These are phyloP conservation scores for Mycetomoellerius zeteki DNA, from an alignment of 1,140 invertebrate genomes.

Conservation along the genomic window DNA sequence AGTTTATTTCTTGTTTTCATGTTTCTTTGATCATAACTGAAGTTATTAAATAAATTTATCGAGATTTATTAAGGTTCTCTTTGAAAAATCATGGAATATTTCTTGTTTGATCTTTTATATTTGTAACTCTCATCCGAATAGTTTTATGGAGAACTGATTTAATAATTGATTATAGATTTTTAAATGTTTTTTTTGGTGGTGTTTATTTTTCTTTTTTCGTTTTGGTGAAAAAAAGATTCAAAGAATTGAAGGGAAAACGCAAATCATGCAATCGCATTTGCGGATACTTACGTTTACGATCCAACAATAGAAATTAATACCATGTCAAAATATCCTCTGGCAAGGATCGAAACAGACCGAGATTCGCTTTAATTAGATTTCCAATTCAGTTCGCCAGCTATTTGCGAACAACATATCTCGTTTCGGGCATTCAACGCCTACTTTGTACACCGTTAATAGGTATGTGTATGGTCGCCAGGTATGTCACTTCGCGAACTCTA, in stretches of 20 bases:
- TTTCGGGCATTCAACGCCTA: constrained; percentile 30
- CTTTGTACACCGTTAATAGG: constrained; percentile 54
- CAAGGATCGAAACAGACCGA: constrained; percentile 28
- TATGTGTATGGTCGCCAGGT: not conserved
- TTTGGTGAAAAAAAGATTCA: not conserved
- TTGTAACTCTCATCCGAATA: not conserved
- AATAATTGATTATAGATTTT: not conserved
- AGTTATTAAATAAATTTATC: not conserved
- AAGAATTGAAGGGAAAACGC: no score
- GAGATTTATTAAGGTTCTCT: not conserved
- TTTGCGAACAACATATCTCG: constrained; percentile 30
- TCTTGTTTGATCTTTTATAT: constrained; percentile 1
- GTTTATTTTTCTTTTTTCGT: not conserved
- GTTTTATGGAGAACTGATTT: not conserved
- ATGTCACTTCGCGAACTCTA: constrained; percentile 14
- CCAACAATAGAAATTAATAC: constrained; percentile 7
- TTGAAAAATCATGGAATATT: not conserved
- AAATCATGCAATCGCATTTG: not conserved
- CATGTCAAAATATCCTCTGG: constrained; percentile 3
- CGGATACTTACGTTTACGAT: not conserved
- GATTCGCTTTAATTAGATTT: constrained; percentile 57
- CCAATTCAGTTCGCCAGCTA: constrained; percentile 39
- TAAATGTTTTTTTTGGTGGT: not conserved
- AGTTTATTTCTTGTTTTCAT: not conserved
- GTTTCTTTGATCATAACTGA: constrained; percentile 3